Evolutionary conservation across 2,888 invertebrate genomes (phyloP), one percentile per base, ranked within the genome.

Genomic region (Chalcis sispes): DNA sequence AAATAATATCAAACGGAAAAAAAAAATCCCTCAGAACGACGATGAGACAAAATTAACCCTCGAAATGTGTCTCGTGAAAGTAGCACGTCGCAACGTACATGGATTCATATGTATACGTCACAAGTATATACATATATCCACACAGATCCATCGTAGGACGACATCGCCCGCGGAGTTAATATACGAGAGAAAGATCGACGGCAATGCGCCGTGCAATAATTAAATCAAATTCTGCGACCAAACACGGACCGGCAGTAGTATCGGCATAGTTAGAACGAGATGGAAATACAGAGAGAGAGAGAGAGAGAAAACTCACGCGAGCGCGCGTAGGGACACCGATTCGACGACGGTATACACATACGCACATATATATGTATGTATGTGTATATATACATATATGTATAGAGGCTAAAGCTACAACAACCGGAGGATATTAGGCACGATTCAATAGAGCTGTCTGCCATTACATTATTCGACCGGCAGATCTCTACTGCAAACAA

Each of bases 401-500:
- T n/a, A n/a, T n/a, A n/a, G n/a, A n/a, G n/a, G n/a, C n/a, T n/a
- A n/a, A n/a, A n/a, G 20, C 23, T 52, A 52, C 25, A 48, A 52
- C 8, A 82, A 82, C 86, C 86, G 86, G 86, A 86, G 85, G 86
- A 87, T 87, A 88, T 88, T 87, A 88, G 87, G 83, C 84, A 82
- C 84, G 84, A 83, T 80, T 86, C 84, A 86, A 88, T 87, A 82
- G 85, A 87, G 83, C 83, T 83, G 85, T 85, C 85, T 54, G 61
- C 46, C 83, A 83, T 85, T 86, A 84, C 85, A 85, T 87, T 88
- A 87, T 87, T 87, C 86, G 86, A 79, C 81, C 82, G 84, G 83
- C 82, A 84, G 58, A 88, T 88, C 88, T 87, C 85, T 82, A 85
- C 84, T 83, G 83, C 87, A 88, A 88, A 88, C 86, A 88, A 82